Conservation (phyloP, 2,113 vertebrate species). For the Sciurus niger region DNA sequence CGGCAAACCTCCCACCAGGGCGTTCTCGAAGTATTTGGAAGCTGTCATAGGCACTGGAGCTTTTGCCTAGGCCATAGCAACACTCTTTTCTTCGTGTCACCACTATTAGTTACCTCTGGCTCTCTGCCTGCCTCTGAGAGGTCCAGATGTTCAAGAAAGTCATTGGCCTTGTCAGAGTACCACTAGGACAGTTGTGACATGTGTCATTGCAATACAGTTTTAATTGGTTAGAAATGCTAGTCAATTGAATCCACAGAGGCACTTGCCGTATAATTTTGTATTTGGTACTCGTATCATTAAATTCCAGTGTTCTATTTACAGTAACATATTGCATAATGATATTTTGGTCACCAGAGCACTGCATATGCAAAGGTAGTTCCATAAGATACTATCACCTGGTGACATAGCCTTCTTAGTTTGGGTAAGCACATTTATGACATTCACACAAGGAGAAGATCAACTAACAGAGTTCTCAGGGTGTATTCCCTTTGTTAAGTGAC, state of each 20-base stretch:
- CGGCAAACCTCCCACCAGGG: neutral
- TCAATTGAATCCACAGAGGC: neutral
- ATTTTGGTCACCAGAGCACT: neutral
- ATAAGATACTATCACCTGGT: neutral
- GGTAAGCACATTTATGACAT: neutral
- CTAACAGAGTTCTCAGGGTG: neutral
- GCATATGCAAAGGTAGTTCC: too few relatives aligned
- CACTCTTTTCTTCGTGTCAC: neutral
- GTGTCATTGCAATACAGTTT: neutral
- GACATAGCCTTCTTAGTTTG: neutral
- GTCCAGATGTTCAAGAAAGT: neutral
- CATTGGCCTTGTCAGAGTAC: neutral
- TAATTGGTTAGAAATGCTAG: neutral
- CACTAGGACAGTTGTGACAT: neutral
- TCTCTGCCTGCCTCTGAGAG: neutral
- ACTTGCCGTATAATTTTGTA: neutral
- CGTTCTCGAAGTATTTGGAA: neutral
- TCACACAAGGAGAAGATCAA: neutral
- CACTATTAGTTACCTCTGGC: too few relatives aligned
- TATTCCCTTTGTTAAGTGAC: too few relatives aligned
- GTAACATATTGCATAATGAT: too few relatives aligned
- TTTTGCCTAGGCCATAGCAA: neutral
- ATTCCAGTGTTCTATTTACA: neutral
- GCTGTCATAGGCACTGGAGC: neutral
- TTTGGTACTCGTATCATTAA: neutral